Conservation (phyloP, 30 jellyfish, hydroid and myxozoan species). For the Aurelia coerulea region DNA sequence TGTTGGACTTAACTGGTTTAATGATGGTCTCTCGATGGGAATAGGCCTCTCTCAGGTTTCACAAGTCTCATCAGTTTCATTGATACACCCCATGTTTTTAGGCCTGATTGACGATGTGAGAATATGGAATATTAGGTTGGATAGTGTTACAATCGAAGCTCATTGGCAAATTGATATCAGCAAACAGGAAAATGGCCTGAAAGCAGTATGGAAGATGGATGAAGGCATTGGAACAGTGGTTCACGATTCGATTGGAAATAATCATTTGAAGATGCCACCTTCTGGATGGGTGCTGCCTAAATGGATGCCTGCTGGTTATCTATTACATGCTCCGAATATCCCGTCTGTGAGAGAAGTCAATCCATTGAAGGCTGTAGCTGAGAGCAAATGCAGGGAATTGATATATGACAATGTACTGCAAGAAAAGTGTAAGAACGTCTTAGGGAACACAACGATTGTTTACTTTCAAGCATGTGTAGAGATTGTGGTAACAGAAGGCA, state of each 20-base stretch:
- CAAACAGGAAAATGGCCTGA: not conserved
- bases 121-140: slow-evolving; percentile 45
- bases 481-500: slow-evolving; percentile 14
- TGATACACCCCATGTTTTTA: slow-evolving; percentile 21
- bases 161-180: slow-evolving; percentile 31
- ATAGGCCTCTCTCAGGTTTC: slow-evolving; percentile 52
- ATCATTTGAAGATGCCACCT: slow-evolving; percentile 53
- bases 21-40: slow-evolving; percentile 55
- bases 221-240: slow-evolving; percentile 53
- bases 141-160: slow-evolving; percentile 53
- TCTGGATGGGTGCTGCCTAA: slow-evolving; percentile 52
- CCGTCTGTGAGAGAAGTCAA: not conserved
- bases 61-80: slow-evolving; percentile 6
- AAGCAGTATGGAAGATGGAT: slow-evolving; percentile 67
- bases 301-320: slow-evolving; percentile 52
- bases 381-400: slow-evolving; percentile 30
- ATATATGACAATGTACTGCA: slow-evolving; percentile 17
- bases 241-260: slow-evolving; percentile 44
- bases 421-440: slow-evolving; percentile 2
- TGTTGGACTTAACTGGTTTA: slow-evolving; percentile 49
- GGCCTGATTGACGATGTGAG: slow-evolving; percentile 54
- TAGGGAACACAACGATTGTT: slow-evolving; percentile 7
- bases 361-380: slow-evolving; percentile 12
- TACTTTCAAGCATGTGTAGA: slow-evolving; percentile 59
- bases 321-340: not conserved